phyloP scores from a whole-genome alignment of 2,113 vertebrate species.

The Nothocercus julius region DNA sequence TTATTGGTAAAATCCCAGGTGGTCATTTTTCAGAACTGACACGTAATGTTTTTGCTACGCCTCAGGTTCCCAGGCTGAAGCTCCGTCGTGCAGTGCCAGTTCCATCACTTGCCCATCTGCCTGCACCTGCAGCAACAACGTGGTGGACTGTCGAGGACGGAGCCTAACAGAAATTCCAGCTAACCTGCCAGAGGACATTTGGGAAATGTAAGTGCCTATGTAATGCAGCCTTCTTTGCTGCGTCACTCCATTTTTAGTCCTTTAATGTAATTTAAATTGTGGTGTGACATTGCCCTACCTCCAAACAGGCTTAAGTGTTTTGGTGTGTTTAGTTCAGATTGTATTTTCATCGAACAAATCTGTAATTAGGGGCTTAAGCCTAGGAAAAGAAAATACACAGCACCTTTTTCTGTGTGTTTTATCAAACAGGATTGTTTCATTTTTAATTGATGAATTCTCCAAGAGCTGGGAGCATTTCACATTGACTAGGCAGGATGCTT shows the following conservation, averaged over 20 bases:
- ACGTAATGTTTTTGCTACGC: neutral
- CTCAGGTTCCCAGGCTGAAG: slow-evolving; percentile 84
- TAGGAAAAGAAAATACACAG: neutral
- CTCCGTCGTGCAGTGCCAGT: slow-evolving; percentile 87
- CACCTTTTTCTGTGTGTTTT: neutral
- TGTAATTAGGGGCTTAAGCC: neutral
- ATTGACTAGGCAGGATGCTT: neutral
- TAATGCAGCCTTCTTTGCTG: neutral
- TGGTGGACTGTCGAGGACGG: slow-evolving; percentile 95
- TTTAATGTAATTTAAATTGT: neutral
- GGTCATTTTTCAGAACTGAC: neutral
- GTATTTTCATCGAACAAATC: neutral
- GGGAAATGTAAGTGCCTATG: slow-evolving; percentile 90
- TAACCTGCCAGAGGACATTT: slow-evolving; percentile 93
- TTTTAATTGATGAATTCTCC: neutral
- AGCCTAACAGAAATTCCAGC: slow-evolving; percentile 91
- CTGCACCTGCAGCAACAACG: slow-evolving; percentile 97
- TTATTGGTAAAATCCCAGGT: neutral
- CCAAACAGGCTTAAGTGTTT: neutral
- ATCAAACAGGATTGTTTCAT: neutral
- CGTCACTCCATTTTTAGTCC: neutral
- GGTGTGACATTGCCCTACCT: neutral
- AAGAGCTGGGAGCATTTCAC: neutral
- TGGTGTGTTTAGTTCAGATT: neutral
- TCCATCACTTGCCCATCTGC: slow-evolving; percentile 88